Conservation (phyloP, 2,797 vertebrate genomes). For the Manis pentadactyla region DNA sequence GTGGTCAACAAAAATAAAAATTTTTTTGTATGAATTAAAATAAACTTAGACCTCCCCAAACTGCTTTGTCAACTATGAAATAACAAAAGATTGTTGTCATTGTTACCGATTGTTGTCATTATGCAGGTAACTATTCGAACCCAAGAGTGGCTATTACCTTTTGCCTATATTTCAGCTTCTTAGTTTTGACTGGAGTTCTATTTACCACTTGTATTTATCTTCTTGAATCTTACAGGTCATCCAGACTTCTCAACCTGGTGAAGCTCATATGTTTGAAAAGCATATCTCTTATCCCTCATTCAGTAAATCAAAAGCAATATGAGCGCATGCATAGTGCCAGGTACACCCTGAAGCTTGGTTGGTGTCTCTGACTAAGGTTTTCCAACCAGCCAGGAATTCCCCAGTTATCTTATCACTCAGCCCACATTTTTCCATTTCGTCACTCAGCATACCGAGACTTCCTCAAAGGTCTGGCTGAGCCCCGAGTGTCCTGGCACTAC, state of each 20-base stretch:
- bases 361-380: not conserved
- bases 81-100: not conserved
- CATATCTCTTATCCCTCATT: not conserved
- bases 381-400: not conserved
- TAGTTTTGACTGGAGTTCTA: not conserved
- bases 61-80: not conserved
- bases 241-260: not conserved
- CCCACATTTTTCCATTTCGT: not conserved
- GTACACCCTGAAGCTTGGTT: not conserved
- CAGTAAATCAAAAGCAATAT: not conserved
- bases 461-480: not conserved
- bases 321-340: rapidly evolving
- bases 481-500: not conserved
- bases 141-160: not conserved
- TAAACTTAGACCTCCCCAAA: not conserved
- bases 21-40: not conserved
- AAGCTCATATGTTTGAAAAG: not conserved
- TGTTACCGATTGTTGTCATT: too few species aligned
- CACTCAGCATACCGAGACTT: not conserved
- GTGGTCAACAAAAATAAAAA: not conserved
- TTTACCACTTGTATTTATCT: not conserved
- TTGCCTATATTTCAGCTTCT: not conserved
- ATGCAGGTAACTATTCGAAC: not conserved
- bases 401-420: not conserved
- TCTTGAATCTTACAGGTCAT: not conserved